phyloP scores from a whole-genome alignment of 2,888 invertebrate species.

The Xanthorhoe spadicearia region DNA sequence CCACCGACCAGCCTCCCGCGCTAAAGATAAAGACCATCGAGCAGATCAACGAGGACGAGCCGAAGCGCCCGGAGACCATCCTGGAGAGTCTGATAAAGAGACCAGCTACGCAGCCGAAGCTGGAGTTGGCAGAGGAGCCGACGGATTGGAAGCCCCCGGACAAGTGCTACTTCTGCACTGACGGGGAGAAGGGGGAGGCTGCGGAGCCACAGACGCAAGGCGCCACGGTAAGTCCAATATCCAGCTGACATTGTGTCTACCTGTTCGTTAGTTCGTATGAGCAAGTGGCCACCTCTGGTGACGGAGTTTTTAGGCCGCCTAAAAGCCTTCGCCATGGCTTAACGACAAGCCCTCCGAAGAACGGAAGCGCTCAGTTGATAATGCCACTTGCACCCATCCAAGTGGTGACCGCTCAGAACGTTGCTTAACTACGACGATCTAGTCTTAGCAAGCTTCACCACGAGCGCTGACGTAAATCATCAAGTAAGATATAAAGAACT shows the following conservation, averaged over 20 bases:
- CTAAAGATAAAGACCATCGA: slow-evolving; percentile 83
- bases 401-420: too few species aligned
- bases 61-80: slow-evolving; percentile 69
- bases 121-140: slow-evolving; percentile 76
- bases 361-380: too few species aligned
- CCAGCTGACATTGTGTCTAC: too few species aligned
- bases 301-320: too few species aligned
- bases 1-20: slow-evolving; percentile 77
- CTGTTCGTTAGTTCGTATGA: too few species aligned
- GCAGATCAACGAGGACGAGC: slow-evolving; percentile 78
- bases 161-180: slow-evolving; percentile 93
- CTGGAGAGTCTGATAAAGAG: slow-evolving; percentile 82
- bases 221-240: slow-evolving; percentile 56
- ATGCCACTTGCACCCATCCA: too few species aligned
- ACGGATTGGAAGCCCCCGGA: slow-evolving; percentile 93
- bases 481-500: background rate
- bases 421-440: too few species aligned
- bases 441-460: too few species aligned
- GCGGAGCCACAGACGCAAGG: slow-evolving; percentile 56
- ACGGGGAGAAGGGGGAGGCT: slow-evolving; percentile 65
- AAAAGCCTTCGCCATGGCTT: too few species aligned
- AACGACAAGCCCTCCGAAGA: too few species aligned
- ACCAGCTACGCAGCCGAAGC: slow-evolving; percentile 77
- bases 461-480: background rate
- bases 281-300: too few species aligned